Base-by-base conservation (phyloP, 2,797 vertebrate species). In the Rhinophrynus dorsalis region DNA sequence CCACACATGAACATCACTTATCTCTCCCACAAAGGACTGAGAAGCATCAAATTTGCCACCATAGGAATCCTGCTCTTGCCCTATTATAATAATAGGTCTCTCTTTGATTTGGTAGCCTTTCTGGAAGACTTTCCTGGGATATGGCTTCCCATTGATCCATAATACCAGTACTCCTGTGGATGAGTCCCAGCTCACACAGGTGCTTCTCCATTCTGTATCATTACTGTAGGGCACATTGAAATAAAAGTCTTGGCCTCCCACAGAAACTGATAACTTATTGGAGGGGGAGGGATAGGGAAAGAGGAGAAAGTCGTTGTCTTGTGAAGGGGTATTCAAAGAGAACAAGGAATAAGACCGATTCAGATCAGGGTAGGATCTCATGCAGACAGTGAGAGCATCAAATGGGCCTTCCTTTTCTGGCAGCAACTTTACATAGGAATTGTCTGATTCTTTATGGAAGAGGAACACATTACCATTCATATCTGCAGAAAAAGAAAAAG, bases 1-100 rank as follows among this genome's bases (percentile, higher is more conserved):
- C 91, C 90, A 92, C 88, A 93, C 83, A 32, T 87, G 85, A 59
- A 93, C 73, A 0, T 90, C 87, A 0, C 82, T 85, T 40, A 93
- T 79, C 74, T 93, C 91, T 0, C 91, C 92, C 0, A 87, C 64
- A 0, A 91, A 92, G 77, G 87, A 90, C 79, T 90, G 83, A 29
- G 33, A 8, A 8, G 45, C 29, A 1, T 92, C 82, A 0, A 89
- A 83, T 0, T 55, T 9, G 0, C 86, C 89, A 27, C 88, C 74
- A 13, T 82, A 86, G 18, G 79, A 80, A 64, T 92, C 87, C 0
- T 88, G 85, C 6, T 94, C 85, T 78, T 94, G 90, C 2, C 90
- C 90, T 26, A 93, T 78, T 23, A 92, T 48, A 3, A 90, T 72
- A 13, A 80, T 84, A 0, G 80, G 88, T 0, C 82, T 37, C 0